These are phyloP conservation scores for Chunga burmeisteri DNA, from an alignment of 2,113 vertebrate genomes.

Conservation along the genomic window DNA sequence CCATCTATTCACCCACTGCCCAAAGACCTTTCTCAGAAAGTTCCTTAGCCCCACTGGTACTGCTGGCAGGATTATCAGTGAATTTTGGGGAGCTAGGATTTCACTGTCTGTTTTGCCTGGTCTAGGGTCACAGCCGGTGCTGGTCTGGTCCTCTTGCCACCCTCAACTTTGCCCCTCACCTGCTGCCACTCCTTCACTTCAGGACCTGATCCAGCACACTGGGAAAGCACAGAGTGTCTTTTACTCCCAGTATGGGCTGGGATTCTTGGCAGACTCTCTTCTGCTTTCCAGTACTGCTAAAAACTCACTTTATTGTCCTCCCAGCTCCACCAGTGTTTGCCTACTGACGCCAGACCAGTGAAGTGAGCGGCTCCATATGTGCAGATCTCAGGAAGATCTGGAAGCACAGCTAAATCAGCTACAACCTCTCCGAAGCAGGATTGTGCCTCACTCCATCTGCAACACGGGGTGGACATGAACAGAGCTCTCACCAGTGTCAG, in stretches of 20 bases:
- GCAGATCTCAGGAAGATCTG: fast-evolving
- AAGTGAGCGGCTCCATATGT: fast-evolving
- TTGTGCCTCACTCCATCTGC: not conserved
- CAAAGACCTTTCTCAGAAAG: not conserved
- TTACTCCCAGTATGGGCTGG: not conserved
- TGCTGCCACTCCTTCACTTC: not conserved
- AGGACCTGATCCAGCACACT: not conserved
- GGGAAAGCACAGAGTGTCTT: not conserved
- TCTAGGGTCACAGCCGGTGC: not conserved
- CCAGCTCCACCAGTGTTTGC: not conserved
- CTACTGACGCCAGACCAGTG: not conserved
- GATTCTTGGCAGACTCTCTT: not conserved
- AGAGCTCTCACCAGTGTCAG: not conserved
- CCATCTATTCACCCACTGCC: not conserved
- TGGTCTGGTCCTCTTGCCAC: not conserved
- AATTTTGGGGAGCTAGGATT: not conserved
- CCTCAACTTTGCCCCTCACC: not conserved
- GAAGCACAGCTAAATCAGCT: not conserved
- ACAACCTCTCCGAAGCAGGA: not conserved
- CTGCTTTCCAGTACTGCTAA: not conserved
- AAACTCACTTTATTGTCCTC: not conserved
- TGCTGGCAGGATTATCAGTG: not conserved
- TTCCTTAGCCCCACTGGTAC: not conserved
- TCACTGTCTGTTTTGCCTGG: not conserved
- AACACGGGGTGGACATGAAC: not conserved